A percentile compares a stretch with the other conserved stretches of the same genome.
Conservation (phyloP, 2,888 invertebrate species). For the Seladonia tumulorum region DNA sequence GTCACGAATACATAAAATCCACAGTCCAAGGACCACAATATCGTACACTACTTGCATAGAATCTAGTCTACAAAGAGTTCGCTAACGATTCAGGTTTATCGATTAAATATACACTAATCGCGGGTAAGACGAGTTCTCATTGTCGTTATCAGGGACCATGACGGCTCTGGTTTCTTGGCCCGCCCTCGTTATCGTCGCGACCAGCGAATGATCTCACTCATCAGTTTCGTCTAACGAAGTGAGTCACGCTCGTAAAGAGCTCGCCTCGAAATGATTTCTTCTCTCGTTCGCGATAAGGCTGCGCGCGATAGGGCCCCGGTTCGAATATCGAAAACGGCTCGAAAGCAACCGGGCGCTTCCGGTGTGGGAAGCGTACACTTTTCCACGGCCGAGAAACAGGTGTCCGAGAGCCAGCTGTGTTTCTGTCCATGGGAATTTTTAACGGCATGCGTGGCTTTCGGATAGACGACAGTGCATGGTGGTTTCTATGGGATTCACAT, state of each 20-base stretch:
- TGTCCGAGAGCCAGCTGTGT: constrained; percentile 48
- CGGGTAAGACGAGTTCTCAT: neutral
- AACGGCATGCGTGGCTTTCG: neutral
- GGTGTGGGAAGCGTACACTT: neutral
- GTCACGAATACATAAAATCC: neutral
- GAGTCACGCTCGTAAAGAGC: constrained; percentile 47
- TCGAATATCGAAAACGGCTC: constrained; percentile 1
- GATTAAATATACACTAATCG: neutral
- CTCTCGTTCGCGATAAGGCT: constrained; percentile 6
- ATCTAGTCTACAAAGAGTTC: neutral
- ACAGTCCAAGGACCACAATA: neutral
- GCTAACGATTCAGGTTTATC: too few species aligned
- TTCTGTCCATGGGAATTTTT: constrained; percentile 50
- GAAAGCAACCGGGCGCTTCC: neutral
- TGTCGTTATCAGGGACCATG: constrained; percentile 20
- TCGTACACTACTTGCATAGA: neutral
- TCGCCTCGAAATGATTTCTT: constrained; percentile 14
- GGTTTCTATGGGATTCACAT: neutral
- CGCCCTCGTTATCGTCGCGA: constrained; percentile 40
- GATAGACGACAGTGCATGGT: neutral
- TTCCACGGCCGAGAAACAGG: constrained; percentile 35
- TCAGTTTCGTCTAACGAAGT: constrained; percentile 49
- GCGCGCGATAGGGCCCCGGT: neutral
- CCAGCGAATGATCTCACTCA: constrained; percentile 63
- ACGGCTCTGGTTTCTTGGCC: constrained; percentile 36